Conservation (phyloP, 2,113 vertebrate genomes). For the Elanoides forficatus region DNA sequence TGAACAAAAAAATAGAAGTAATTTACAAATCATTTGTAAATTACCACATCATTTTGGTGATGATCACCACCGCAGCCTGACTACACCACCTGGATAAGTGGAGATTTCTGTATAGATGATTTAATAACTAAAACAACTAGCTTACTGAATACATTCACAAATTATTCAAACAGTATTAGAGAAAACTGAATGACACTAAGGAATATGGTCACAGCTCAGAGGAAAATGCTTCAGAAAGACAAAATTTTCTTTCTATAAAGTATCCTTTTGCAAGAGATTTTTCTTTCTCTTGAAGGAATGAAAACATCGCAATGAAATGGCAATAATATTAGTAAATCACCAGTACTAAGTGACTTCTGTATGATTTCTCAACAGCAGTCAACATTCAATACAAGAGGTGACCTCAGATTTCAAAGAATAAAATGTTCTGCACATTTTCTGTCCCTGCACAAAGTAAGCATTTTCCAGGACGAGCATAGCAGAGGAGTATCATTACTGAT, state of each 20-base stretch:
- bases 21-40: background rate
- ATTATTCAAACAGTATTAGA: background rate
- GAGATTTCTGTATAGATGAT: background rate
- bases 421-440: background rate
- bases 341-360: background rate
- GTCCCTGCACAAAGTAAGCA: background rate
- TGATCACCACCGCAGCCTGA: background rate
- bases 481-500: constrained; percentile 14
- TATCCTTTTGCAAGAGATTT: background rate
- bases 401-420: constrained; percentile 27
- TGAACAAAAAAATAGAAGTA: background rate
- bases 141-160: background rate
- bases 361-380: background rate
- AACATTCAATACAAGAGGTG: background rate
- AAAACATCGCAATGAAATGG: background rate
- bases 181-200: background rate
- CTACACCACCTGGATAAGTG: background rate
- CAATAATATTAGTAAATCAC: background rate
- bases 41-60: background rate
- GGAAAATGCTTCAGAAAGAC: background rate
- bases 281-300: background rate
- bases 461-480: background rate
- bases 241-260: background rate
- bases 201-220: background rate
- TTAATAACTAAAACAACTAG: background rate